Conservation (phyloP, 2,113 vertebrate genomes). For the Todiramphus chloris region DNA sequence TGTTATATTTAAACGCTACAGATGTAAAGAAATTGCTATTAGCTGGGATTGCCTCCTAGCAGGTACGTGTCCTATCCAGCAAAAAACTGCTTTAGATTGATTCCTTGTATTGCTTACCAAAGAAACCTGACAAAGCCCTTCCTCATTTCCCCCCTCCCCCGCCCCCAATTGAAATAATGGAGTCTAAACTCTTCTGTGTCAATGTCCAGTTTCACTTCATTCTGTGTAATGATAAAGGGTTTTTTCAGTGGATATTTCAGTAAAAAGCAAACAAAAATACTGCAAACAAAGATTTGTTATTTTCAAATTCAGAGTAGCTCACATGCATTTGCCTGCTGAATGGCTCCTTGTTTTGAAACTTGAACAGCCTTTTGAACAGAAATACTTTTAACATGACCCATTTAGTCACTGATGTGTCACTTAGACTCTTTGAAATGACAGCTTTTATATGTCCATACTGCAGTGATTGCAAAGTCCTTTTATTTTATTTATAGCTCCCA, state of each 20-base stretch:
- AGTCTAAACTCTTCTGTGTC: background rate
- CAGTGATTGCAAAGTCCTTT: background rate
- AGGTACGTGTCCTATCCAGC: background rate
- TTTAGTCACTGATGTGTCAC: background rate
- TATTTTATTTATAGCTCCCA: background rate
- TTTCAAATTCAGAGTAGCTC: background rate
- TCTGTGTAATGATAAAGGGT: background rate
- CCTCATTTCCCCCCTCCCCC: no score
- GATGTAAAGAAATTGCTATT: background rate
- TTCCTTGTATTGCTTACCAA: background rate
- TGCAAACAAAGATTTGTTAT: background rate
- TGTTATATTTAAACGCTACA: background rate
- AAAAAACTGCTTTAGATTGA: background rate
- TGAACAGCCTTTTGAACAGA: background rate
- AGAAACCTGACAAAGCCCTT: background rate
- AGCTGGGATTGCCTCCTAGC: background rate
- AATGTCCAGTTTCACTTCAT: background rate
- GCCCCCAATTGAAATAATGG: background rate
- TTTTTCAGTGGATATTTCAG: background rate
- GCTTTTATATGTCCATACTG: background rate
- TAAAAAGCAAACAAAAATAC: background rate
- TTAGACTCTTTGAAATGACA: conserved; percentile 14
- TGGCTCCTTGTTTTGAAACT: background rate
- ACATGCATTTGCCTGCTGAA: background rate
- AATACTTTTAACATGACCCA: background rate